Percentiles rank a stretch among this genome's conserved stretches.
Conservation (phyloP, 2,113 vertebrate genomes). For the Chitala chitala region DNA sequence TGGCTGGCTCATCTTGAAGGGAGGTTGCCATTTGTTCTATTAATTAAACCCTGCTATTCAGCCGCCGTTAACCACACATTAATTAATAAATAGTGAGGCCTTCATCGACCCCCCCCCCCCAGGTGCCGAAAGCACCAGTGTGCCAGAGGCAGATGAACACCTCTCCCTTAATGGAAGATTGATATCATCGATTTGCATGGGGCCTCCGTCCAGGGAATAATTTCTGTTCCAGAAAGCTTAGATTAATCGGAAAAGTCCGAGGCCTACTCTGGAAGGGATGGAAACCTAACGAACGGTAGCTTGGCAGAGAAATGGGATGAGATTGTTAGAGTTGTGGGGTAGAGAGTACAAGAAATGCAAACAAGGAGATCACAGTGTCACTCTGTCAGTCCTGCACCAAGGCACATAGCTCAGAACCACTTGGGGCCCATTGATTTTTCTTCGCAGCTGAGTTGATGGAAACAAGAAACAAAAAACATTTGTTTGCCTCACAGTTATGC, state of each 20-base stretch:
- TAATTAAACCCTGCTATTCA: constrained; percentile 76
- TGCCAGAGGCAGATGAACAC: constrained; percentile 81
- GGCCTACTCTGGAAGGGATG: not conserved
- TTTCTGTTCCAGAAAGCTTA: constrained; percentile 53
- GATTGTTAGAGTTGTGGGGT: not conserved
- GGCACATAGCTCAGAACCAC: constrained; percentile 9
- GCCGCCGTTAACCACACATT: constrained; percentile 77
- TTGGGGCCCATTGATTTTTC: constrained; percentile 6
- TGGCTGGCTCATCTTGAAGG: not conserved
- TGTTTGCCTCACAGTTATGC: not conserved
- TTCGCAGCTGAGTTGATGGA: not conserved
- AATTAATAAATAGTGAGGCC: constrained; percentile 81
- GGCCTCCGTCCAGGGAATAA: constrained; percentile 39
- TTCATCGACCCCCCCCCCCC: constrained; percentile 67
- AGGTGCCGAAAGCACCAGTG: constrained; percentile 66
- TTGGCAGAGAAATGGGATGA: not conserved
- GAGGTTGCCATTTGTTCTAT: constrained; percentile 46
- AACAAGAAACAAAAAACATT: constrained; percentile 2
- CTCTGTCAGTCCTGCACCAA: not conserved
- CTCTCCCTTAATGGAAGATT: constrained; percentile 78
- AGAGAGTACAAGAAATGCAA: not conserved
- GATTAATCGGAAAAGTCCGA: constrained; percentile 57
- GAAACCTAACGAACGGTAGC: not conserved
- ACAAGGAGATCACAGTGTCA: not conserved
- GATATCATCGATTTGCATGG: constrained; percentile 64